These are phyloP conservation scores for Venustoraphidia nigricollis DNA, from an alignment of 2,888 invertebrate species.

Conservation along the genomic window DNA sequence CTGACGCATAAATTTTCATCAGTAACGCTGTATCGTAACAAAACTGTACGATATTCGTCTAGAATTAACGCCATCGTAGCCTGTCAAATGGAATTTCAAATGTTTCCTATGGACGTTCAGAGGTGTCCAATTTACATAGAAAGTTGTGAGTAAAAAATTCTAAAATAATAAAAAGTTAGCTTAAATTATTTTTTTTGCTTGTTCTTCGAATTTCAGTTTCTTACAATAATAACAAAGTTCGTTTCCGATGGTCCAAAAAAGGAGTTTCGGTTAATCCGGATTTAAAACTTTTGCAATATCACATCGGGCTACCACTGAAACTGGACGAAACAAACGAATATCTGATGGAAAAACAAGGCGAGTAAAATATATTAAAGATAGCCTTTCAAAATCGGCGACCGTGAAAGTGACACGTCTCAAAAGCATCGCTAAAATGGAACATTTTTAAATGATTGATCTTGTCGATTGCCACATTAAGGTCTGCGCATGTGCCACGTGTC, in stretches of 20 bases:
- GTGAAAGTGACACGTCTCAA: no score
- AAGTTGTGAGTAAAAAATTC: constrained; percentile 51
- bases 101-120: constrained; percentile 78
- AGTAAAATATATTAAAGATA: constrained; percentile 5
- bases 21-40: constrained; percentile 63
- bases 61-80: constrained; percentile 75
- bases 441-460: no score
- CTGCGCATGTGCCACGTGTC: no score
- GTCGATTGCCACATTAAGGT: no score
- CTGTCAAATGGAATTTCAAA: constrained; percentile 76
- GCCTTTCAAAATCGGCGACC: no score
- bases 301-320: constrained; percentile 55
- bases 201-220: constrained; percentile 41
- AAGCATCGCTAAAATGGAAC: no score
- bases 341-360: constrained; percentile 63
- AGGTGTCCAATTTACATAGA: constrained; percentile 70
- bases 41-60: constrained; percentile 64
- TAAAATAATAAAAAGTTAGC: not conserved
- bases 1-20: constrained; percentile 68
- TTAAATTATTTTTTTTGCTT: not conserved
- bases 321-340: constrained; percentile 57
- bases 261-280: constrained; percentile 68
- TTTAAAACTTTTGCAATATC: constrained; percentile 62
- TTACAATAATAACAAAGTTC: constrained; percentile 60
- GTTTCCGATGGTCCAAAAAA: constrained; percentile 56